Evolutionary conservation across 2,797 vertebrate species (phyloP).

Genomic region (Iguana delicatissima): DNA sequence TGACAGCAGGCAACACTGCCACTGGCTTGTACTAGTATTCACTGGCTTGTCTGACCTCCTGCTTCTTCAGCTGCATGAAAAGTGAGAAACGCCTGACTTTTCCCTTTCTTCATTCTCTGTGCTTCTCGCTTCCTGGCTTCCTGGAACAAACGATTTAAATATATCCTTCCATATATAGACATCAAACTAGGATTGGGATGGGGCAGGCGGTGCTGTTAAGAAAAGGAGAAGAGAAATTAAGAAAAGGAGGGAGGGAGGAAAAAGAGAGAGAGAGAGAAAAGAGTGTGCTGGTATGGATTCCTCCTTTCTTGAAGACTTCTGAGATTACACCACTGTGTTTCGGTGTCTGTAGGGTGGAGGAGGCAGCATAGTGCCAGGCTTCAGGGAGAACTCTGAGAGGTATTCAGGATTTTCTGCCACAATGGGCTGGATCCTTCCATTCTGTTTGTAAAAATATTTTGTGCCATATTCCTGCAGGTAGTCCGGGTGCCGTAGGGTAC

Average conservation of each 20-base stretch:
- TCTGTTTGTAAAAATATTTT: slow-evolving; percentile 97
- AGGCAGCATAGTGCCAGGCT: slow-evolving; percentile 91
- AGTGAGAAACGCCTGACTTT: slow-evolving; percentile 62
- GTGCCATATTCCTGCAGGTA: slow-evolving; percentile 91
- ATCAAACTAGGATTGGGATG: slow-evolving; percentile 52
- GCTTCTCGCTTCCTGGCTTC: slow-evolving; percentile 68
- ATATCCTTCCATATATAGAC: slow-evolving; percentile 71
- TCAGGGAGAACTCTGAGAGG: slow-evolving; percentile 93
- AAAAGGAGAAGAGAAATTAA: slow-evolving; percentile 77
- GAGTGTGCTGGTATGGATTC: slow-evolving; percentile 78
- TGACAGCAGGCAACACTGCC: slow-evolving; percentile 57
- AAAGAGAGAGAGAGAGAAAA: slow-evolving; percentile 60
- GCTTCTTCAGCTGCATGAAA: slow-evolving; percentile 24
- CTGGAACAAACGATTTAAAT: slow-evolving; percentile 65
- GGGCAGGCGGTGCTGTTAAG: slow-evolving; percentile 70
- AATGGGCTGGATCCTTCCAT: slow-evolving; percentile 90
- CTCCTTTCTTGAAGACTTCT: slow-evolving; percentile 44
- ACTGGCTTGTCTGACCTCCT: slow-evolving; percentile 53
- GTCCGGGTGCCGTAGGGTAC: slow-evolving; percentile 92
- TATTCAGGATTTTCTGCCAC: slow-evolving; percentile 96
- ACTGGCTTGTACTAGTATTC: slow-evolving; percentile 38
- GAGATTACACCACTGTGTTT: slow-evolving; percentile 95
- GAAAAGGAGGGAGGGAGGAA: slow-evolving; percentile 40
- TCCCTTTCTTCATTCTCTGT: slow-evolving; percentile 59
- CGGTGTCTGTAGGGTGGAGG: slow-evolving; percentile 98